Percentiles rank a stretch among this genome's conserved stretches.
Evolutionary conservation across 2,888 invertebrate genomes (phyloP).

Genomic region (Heliconius sara): DNA sequence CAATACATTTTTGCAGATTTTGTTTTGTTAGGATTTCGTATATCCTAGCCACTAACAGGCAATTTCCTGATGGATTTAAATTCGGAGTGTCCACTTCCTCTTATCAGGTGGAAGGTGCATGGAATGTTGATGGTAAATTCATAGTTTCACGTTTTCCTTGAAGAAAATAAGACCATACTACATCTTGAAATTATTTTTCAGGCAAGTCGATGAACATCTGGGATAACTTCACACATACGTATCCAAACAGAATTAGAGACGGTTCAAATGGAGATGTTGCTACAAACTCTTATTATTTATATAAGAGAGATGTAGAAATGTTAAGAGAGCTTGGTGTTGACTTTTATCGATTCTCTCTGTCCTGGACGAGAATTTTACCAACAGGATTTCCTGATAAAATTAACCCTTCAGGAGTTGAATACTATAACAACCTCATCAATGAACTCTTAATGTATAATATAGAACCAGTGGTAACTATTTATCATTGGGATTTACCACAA

Average conservation of each 20-base stretch:
- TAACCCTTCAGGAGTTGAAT: slow-evolving; percentile 82
- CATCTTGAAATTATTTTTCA: slow-evolving; percentile 42
- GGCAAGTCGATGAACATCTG: slow-evolving; percentile 84
- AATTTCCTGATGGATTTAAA: slow-evolving; percentile 18
- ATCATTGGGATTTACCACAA: slow-evolving; percentile 76
- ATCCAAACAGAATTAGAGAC: slow-evolving; percentile 76
- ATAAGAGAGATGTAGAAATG: slow-evolving; percentile 78
- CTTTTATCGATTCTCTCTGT: slow-evolving; percentile 81
- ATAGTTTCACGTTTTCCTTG: neutral
- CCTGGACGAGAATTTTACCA: slow-evolving; percentile 86
- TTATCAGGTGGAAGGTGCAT: slow-evolving; percentile 28
- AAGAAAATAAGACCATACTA: neutral
- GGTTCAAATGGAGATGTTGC: slow-evolving; percentile 83
- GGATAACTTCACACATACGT: slow-evolving; percentile 82
- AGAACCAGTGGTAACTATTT: slow-evolving; percentile 81
- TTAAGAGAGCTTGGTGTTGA: slow-evolving; percentile 69
- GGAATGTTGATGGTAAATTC: slow-evolving; percentile 16
- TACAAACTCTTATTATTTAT: slow-evolving; percentile 83
- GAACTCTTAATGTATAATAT: slow-evolving; percentile 84
- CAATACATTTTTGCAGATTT: neutral
- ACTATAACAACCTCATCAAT: slow-evolving; percentile 85
- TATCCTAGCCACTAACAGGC: neutral
- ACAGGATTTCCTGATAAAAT: slow-evolving; percentile 76
- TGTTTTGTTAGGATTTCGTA: neutral
- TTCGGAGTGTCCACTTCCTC: slow-evolving; percentile 25